Evolutionary conservation across 2,797 vertebrate species (phyloP), one percentile per base, ranked within the genome.

Genomic region (Lepilemur septentrionalis): DNA sequence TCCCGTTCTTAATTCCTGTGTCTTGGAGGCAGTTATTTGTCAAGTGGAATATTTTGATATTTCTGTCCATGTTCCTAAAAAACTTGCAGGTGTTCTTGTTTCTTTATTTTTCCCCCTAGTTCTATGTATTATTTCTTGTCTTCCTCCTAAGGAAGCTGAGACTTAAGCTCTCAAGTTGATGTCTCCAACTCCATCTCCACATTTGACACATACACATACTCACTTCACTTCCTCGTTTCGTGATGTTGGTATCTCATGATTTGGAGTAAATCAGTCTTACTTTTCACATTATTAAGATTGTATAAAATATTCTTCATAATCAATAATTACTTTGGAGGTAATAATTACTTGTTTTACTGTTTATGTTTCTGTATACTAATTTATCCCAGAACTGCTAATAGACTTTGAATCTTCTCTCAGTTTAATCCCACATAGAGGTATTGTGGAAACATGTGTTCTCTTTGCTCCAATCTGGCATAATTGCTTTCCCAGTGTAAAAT

Each of bases 211-310:
- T 23, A 28, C 0, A 14, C 61, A 7, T 59, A 20, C 6, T 81
- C 22, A 57, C 28, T 94, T 76, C 15, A 72, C 7, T 82, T 82
- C 22, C 28, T 92, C 10, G 63, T 43, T 96, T 96, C 28, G 25
- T 63, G 25, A 23, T 48, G 15, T 83, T 46, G 20, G 3, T 86
- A 50, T 76, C 48, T 73, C 10, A 57, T 81, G 38, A 75, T 93
- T 67, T 76, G 88, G 67, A 18, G 32, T 28, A 86, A 69, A 57
- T 93, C 43, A 48, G 20, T 59, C 69, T 73, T 83, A 25, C 65
- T 78, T 9, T 90, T 87, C 28, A 63, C 4, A 25, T 94, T 91
- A 67, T 85, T 96, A 85, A 23, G n/a, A 85, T 88, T 85, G 9
- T 48, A 13, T 48, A 63, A 75, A 80, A 59, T 82, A 32, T 32